Evolutionary conservation across 2,797 vertebrate genomes (phyloP).

Genomic region (Yasuhikotakia modesta): DNA sequence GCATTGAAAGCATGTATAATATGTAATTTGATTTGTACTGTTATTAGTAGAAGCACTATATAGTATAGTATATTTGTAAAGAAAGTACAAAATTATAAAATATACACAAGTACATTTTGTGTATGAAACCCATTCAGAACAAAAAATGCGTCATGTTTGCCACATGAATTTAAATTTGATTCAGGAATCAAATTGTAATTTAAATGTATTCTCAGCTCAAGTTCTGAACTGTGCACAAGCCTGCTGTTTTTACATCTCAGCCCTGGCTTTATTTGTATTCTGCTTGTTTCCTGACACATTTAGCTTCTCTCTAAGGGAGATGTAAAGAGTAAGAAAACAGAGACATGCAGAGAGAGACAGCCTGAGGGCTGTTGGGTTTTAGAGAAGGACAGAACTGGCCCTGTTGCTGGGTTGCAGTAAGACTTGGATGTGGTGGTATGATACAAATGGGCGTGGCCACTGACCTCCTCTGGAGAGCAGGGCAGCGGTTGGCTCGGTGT

Average conservation of each 20-base stretch:
- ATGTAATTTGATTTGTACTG: no score
- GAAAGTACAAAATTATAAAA: no score
- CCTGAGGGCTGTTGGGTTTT: slow-evolving; percentile 35
- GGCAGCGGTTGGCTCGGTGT: slow-evolving; percentile 54
- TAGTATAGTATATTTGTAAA: no score
- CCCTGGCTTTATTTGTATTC: slow-evolving; percentile 34
- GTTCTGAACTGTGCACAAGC: background rate
- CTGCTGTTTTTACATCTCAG: slow-evolving; percentile 21
- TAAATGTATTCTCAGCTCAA: background rate
- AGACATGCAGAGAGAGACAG: slow-evolving; percentile 24
- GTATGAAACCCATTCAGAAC: background rate
- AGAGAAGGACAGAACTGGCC: slow-evolving; percentile 23
- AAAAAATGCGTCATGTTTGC: background rate
- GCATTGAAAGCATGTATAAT: no score
- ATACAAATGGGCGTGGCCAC: slow-evolving; percentile 35
- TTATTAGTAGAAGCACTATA: no score
- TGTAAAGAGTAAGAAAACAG: slow-evolving; percentile 37
- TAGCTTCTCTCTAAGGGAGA: slow-evolving; percentile 36
- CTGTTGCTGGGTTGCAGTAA: slow-evolving; percentile 29
- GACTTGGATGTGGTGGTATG: slow-evolving; percentile 34
- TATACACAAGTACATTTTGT: no score
- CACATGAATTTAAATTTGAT: background rate
- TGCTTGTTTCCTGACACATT: slow-evolving; percentile 39
- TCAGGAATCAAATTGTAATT: background rate
- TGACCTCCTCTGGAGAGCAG: slow-evolving; percentile 33